Conservation (phyloP, 2,888 invertebrate species). For the Cenopis cana region DNA sequence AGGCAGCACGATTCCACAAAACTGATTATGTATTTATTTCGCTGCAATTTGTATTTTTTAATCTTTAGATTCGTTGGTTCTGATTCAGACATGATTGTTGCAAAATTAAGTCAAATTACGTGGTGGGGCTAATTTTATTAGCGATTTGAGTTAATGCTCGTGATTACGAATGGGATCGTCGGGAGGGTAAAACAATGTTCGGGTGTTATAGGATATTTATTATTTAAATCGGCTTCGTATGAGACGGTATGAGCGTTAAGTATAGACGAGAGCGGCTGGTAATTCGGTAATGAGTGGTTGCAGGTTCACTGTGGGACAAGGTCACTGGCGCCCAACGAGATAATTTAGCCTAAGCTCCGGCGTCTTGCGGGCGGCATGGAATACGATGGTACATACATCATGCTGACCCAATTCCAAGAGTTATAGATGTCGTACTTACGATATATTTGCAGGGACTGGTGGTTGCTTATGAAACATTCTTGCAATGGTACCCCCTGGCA, state of each 20-base stretch:
- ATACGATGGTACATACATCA: conserved; percentile 40
- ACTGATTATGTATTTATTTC: conserved; percentile 56
- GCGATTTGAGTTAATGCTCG: conserved; percentile 77
- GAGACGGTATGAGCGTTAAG: conserved; percentile 68
- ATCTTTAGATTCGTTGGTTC: conserved; percentile 55
- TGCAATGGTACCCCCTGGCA: background rate
- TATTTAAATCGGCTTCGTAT: conserved; percentile 75
- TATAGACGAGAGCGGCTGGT: conserved; percentile 77
- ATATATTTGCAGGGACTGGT: background rate
- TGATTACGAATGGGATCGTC: conserved; percentile 71
- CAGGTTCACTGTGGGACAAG: conserved; percentile 72
- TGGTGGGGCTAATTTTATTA: conserved; percentile 80
- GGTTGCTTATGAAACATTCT: background rate
- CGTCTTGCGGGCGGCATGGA: conserved; percentile 52
- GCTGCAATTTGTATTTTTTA: conserved; percentile 60
- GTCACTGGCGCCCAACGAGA: conserved; percentile 71
- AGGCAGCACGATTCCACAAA: conserved; percentile 56
- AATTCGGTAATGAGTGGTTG: conserved; percentile 83
- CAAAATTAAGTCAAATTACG: conserved; percentile 80
- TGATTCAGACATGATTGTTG: conserved; percentile 76
- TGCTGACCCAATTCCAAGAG: conserved; percentile 42
- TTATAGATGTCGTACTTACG: conserved; percentile 10
- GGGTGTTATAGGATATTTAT: conserved; percentile 83
- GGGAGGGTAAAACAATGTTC: conserved; percentile 74
- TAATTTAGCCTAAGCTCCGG: conserved; percentile 65